Evolutionary conservation across 2,113 vertebrate species (phyloP).

Genomic region (Chlorocebus sabaeus): DNA sequence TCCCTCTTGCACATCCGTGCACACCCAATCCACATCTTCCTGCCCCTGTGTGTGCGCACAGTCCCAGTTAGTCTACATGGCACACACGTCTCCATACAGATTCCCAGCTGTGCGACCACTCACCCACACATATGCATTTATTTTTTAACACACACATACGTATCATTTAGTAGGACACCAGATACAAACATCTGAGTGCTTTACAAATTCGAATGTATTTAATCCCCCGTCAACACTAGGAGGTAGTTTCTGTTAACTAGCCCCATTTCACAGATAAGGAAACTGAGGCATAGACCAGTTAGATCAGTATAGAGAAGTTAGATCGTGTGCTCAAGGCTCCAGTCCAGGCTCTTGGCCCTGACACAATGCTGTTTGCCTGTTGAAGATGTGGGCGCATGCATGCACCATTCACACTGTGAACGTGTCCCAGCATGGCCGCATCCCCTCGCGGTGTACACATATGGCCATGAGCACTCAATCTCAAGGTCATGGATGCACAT

Average conservation of each 20-base stretch:
- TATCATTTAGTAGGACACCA: neutral
- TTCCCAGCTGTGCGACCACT: neutral
- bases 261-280: neutral
- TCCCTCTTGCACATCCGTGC: neutral
- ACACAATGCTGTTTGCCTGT: accelerated
- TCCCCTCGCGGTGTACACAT: accelerated
- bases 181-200: neutral
- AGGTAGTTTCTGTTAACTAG: accelerated
- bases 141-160: neutral
- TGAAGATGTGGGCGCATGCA: accelerated
- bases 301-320: neutral
- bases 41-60: accelerated
- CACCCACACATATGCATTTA: neutral
- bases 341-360: neutral
- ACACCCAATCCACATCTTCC: too few relatives aligned
- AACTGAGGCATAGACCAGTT: neutral
- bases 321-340: neutral
- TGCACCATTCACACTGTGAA: accelerated
- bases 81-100: too few relatives aligned
- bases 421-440: accelerated
- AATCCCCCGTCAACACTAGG: neutral
- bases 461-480: accelerated
- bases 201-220: neutral
- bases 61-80: too few relatives aligned
- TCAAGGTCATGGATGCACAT: accelerated